Evolutionary conservation across 2,888 invertebrate genomes (phyloP).

Genomic region (Scotopteryx bipunctaria): DNA sequence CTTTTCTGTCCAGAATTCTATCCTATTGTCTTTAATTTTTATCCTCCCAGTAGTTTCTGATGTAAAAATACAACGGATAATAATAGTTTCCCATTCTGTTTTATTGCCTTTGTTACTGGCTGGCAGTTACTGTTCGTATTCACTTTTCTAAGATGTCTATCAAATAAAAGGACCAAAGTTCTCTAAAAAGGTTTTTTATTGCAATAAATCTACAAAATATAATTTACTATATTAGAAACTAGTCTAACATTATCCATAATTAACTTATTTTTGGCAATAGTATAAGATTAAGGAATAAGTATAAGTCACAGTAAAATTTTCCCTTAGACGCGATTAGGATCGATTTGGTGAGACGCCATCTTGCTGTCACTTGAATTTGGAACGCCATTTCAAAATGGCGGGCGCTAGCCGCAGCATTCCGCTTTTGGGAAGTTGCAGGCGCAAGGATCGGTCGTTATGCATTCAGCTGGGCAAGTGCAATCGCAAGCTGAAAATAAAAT

Average conservation of each 20-base stretch:
- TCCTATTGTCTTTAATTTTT: too few species aligned
- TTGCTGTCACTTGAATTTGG: conserved; percentile 56
- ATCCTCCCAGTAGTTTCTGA: too few species aligned
- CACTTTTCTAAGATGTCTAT: not conserved
- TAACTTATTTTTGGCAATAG: conserved; percentile 22
- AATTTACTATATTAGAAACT: conserved; percentile 29
- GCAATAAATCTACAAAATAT: conserved; percentile 29
- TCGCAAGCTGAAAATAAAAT: conserved; percentile 61
- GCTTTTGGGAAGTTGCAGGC: conserved; percentile 72
- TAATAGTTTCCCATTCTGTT: too few species aligned
- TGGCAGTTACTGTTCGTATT: not conserved
- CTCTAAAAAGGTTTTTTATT: conserved; percentile 31
- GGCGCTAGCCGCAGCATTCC: conserved; percentile 58
- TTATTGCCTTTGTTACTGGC: not conserved
- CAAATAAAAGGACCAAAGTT: conserved; percentile 34
- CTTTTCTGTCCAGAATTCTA: too few species aligned
- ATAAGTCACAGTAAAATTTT: conserved; percentile 16
- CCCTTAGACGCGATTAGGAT: conserved; percentile 20
- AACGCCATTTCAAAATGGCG: conserved; percentile 46
- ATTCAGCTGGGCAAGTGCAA: conserved; percentile 69
- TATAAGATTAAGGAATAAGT: conserved; percentile 5
- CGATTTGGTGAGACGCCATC: conserved; percentile 33
- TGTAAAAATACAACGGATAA: too few species aligned
- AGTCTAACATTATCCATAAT: conserved; percentile 28
- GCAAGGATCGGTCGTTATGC: conserved; percentile 73